Percentiles rank a stretch among this genome's conserved stretches.
Evolutionary conservation across 1,140 invertebrate species (phyloP).

Genomic region (Protaetia brevitarsis): DNA sequence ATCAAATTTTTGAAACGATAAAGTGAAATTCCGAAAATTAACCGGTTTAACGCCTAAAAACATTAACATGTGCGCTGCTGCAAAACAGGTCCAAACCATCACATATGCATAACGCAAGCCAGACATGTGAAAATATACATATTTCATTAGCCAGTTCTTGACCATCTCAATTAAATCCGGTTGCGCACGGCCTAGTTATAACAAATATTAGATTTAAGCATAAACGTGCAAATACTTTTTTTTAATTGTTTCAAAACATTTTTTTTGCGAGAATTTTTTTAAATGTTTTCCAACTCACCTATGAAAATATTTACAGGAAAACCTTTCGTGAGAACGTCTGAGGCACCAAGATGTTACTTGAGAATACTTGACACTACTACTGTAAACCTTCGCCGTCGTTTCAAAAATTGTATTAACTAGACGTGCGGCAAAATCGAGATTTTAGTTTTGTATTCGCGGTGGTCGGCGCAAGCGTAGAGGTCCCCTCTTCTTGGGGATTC

Average conservation of each 20-base stretch:
- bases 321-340: too few relatives aligned
- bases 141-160: neutral
- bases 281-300: neutral
- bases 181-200: neutral
- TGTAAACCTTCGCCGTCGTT: conserved; percentile 15
- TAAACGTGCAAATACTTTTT: too few relatives aligned
- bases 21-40: too few relatives aligned
- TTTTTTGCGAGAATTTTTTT: neutral
- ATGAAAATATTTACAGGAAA: too few relatives aligned
- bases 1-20: too few relatives aligned
- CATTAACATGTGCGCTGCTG: too few relatives aligned
- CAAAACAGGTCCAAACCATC: too few relatives aligned
- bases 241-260: too few relatives aligned
- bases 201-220: neutral
- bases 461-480: neutral
- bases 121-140: neutral
- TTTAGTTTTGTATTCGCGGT: neutral
- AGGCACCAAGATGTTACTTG: neutral
- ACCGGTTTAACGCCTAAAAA: too few relatives aligned
- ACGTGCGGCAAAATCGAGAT: neutral
- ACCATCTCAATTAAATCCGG: conserved; percentile 8
- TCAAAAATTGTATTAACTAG: conserved; percentile 13
- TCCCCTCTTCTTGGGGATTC: neutral
- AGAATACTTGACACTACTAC: conserved; percentile 7
- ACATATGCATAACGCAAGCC: too few relatives aligned